Base-by-base conservation (phyloP, 2,113 vertebrate species). In the Phaethornis superciliosus region DNA sequence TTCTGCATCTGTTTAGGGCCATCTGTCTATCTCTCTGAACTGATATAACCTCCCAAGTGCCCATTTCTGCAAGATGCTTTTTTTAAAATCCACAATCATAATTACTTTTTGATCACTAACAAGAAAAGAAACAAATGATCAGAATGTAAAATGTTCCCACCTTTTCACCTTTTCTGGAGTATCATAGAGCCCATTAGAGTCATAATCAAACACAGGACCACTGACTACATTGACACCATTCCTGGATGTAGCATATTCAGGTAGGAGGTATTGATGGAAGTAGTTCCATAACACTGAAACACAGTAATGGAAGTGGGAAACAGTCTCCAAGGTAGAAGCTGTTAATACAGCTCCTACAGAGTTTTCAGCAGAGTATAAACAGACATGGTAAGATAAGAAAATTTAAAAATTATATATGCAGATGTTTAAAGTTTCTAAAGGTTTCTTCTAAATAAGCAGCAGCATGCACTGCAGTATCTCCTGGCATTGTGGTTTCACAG, bases 131-230 rank as follows among this genome's bases (percentile, higher is more conserved):
- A 54, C 12, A 44, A 58, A 76, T 14, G 11, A 81, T 37, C 78
- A 67, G 11, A 72, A 75, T 15, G 10, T 6, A 26, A 80, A 84
- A 81, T 20, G 9, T 52, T 93, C 98, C 97, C 94, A 99, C 99
- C 93, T 93, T 68, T 95, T 96, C 64, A 97, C 62, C 28, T 80
- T 94, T 63, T 95, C 96, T 6, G 94, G 78, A 12, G 96, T 81
- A 93, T 99, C 99, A 44, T 97, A 98, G 22, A 85, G 95, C 42
- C 99, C 99, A 58, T 99, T 97, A n/a, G 94, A 98, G 88, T 99
- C 96, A 22, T 95, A 95, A 96, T 99, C 99, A 85, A 99, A 99
- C 95, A 99, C 98, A 2, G 99, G 99, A 68, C 99, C 99, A 5
- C 98, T 99, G 88, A 99, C 96, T 26, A 99, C 94, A 77, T 99